Conservation (phyloP, 2,888 invertebrate genomes). For the Anoplius nigerrimus region DNA sequence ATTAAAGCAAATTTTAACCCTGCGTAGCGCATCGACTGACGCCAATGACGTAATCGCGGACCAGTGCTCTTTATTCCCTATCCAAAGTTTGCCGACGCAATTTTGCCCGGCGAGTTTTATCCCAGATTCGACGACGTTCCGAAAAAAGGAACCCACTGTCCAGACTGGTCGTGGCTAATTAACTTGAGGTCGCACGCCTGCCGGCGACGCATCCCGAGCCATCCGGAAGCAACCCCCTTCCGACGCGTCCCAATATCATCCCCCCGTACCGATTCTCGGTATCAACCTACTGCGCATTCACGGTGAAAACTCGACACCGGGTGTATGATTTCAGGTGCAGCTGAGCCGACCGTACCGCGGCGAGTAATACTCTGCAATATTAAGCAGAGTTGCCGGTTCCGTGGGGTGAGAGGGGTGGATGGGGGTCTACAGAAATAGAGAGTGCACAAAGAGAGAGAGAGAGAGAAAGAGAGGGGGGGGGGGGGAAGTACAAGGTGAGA, state of each 20-base stretch:
- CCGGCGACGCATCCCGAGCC: neutral
- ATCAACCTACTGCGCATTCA: conserved; percentile 4
- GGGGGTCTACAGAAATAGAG: neutral
- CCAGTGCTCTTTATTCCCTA: no score
- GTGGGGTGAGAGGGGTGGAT: conserved; percentile 21
- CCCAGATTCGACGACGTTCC: no score
- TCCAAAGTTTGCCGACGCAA: no score
- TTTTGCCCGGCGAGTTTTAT: no score
- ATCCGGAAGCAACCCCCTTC: no score
- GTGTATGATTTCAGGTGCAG: conserved; percentile 49
- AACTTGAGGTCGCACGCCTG: neutral
- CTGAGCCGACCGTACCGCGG: conserved; percentile 24
- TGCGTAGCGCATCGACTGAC: no score
- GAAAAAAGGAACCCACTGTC: no score
- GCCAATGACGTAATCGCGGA: no score
- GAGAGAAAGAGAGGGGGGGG: neutral
- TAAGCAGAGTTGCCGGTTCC: conserved; percentile 57
- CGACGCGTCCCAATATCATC: no score
- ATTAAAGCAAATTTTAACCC: no score
- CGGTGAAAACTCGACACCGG: conserved; percentile 35
- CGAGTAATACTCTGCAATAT: conserved; percentile 66
- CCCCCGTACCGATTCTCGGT: no score
- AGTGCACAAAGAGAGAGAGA: neutral
- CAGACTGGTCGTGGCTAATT: no score
- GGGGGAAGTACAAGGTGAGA: neutral